Base-by-base conservation (phyloP, 2,113 vertebrate genomes). In the Rhinogobius similis region DNA sequence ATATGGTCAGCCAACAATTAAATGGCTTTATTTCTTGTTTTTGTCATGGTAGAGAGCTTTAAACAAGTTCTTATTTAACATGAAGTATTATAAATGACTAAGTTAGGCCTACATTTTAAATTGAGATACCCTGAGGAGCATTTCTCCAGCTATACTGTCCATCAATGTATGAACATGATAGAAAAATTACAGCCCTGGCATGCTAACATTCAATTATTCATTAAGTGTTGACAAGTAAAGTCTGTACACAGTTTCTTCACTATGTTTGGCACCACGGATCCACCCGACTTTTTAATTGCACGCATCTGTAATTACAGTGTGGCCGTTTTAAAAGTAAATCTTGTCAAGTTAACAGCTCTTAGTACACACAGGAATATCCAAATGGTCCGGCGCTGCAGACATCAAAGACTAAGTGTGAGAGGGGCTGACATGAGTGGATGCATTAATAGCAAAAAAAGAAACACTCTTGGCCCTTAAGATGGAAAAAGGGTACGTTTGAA, bases 291-390 rank as follows among this genome's bases (percentile, higher is more conserved):
- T 61, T 61, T 61, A 61, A 61, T 61, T n/a, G 58, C 27, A 20
- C 8, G 29, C 29, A 10, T 72, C 65, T 72, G 53, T 7, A 5
- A 39, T 66, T 75, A 66, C 46, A 75, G 65, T 26, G 12, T 21
- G 7, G 68, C 81, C 77, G 82, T 86, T 56, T 24, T 79, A 87
- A 77, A 10, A 77, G 55, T 78, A 82, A 83, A 75, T 69, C 48
- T 70, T 62, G 59, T 79, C 68, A 71, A 68, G 73, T 70, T 70
- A 67, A 78, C 73, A 67, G 65, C 23, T 39, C 70, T 52, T 50
- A 36, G 38, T 61, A 79, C 21, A 53, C 18, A 72, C 63, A 70
- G 52, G 62, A 18, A 70, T 56, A 61, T 43, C 55, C 20, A 29
- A 67, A 32, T 61, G 58, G 27, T 36, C 44, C 67, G 48, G 38